Conservation (phyloP, 2,888 invertebrate genomes). For the Lasioglossum zephyrum region DNA sequence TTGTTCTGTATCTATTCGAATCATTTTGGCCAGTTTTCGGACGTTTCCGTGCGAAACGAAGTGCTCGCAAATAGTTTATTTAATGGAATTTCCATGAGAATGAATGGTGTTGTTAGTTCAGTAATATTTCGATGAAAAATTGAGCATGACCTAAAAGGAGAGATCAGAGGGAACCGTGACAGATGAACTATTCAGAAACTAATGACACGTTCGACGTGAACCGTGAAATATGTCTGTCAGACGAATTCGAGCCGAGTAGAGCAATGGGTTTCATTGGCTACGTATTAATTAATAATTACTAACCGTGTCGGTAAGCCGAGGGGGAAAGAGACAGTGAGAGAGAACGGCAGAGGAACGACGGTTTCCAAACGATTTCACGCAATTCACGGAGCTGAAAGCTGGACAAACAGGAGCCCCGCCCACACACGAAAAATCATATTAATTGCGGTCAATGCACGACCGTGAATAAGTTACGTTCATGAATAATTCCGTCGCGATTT, state of each 20-base stretch:
- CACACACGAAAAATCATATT: slow-evolving; percentile 42
- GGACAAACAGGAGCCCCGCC: neutral
- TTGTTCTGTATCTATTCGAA: neutral
- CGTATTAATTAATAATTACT: slow-evolving; percentile 10
- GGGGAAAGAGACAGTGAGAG: neutral
- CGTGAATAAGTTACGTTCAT: slow-evolving; percentile 47
- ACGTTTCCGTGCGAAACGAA: neutral
- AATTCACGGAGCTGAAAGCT: slow-evolving; percentile 15
- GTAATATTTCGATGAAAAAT: neutral
- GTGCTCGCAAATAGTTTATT: neutral
- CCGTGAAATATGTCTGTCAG: neutral
- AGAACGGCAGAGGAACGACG: neutral
- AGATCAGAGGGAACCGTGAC: neutral
- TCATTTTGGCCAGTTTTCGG: too few relatives aligned
- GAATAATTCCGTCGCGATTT: slow-evolving; percentile 45
- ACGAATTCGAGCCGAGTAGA: neutral
- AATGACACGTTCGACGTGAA: neutral
- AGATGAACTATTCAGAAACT: neutral
- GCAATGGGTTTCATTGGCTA: neutral
- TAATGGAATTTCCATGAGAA: neutral
- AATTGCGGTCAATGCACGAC: slow-evolving; percentile 29
- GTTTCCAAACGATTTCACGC: slow-evolving; percentile 12
- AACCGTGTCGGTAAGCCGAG: neutral
- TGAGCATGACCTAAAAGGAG: neutral
- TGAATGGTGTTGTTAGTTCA: neutral